A percentile compares a stretch with the other conserved stretches of the same genome.
These are phyloP conservation scores for Danio choprae DNA, from an alignment of 2,797 vertebrate genomes.

Conservation along the genomic window DNA sequence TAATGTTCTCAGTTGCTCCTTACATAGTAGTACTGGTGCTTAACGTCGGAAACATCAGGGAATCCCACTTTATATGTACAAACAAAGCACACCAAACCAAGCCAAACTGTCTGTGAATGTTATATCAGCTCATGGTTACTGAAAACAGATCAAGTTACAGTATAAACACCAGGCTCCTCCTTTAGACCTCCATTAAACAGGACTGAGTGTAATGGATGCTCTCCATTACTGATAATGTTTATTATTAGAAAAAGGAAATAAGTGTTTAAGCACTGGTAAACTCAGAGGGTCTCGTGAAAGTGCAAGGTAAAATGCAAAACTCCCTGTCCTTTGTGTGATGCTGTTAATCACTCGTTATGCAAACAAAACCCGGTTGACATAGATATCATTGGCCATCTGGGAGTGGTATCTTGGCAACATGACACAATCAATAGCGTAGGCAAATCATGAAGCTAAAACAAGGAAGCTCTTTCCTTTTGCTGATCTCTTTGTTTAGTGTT, in stretches of 20 bases:
- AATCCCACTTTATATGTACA: not conserved
- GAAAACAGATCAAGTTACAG: not conserved
- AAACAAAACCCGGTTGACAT: not conserved
- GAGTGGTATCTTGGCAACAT: not conserved
- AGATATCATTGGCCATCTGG: not conserved
- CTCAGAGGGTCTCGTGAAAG: not conserved
- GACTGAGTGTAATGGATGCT: not conserved
- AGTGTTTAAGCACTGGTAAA: not conserved
- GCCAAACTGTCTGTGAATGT: not conserved
- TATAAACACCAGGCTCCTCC: not conserved
- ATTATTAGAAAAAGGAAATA: constrained; percentile 1
- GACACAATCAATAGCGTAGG: not conserved
- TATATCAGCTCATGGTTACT: not conserved
- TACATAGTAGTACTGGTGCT: not conserved
- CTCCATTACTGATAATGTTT: not conserved
- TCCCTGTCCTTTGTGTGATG: not conserved
- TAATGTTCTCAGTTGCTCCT: not conserved
- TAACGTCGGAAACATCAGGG: not conserved
- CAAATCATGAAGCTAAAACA: not conserved
- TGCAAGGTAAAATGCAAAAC: not conserved
- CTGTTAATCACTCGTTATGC: not conserved
- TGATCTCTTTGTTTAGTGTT: not conserved
- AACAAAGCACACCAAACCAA: not conserved
- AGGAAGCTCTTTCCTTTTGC: not conserved
- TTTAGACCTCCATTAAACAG: not conserved